These are phyloP conservation scores for Sarcoramphus papa DNA, from an alignment of 2,797 vertebrate species.

Conservation along the genomic window DNA sequence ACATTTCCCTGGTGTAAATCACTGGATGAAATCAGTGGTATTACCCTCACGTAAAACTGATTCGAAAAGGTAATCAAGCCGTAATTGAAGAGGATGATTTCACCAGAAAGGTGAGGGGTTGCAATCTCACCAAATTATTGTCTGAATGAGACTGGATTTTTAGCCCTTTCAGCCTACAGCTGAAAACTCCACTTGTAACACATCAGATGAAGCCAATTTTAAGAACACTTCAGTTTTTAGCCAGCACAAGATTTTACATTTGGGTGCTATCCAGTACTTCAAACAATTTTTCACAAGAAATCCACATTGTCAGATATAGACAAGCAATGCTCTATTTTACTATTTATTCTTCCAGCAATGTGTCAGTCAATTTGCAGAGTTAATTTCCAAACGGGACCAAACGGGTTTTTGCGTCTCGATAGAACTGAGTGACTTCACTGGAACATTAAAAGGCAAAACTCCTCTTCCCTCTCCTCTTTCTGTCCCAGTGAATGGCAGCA, in stretches of 20 bases:
- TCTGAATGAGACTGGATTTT: not conserved
- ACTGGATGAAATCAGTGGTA: not conserved
- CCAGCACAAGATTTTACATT: slow-evolving; percentile 11
- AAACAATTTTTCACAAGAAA: slow-evolving; percentile 33
- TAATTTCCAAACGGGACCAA: slow-evolving; percentile 66
- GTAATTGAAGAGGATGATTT: not conserved
- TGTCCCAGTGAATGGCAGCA: not conserved
- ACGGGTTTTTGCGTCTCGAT: slow-evolving; percentile 41
- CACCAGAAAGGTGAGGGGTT: not conserved
- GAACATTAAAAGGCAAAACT: slow-evolving; percentile 43
- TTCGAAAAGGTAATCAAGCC: not conserved
- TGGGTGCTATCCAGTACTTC: slow-evolving; percentile 40
- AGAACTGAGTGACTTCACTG: not conserved
- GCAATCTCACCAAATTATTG: not conserved
- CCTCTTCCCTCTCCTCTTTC: not conserved
- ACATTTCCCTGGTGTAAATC: not conserved
- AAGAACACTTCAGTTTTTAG: slow-evolving; percentile 5
- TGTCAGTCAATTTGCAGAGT: slow-evolving; percentile 64
- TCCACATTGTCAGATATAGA: not conserved
- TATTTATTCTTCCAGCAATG: slow-evolving; percentile 33
- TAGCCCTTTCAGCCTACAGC: not conserved
- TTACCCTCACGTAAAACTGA: not conserved
- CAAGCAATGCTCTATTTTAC: not conserved
- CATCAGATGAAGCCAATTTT: not conserved
- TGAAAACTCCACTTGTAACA: not conserved